Base-by-base conservation (phyloP, 2,797 vertebrate species). In the Micrastur ruficollis region DNA sequence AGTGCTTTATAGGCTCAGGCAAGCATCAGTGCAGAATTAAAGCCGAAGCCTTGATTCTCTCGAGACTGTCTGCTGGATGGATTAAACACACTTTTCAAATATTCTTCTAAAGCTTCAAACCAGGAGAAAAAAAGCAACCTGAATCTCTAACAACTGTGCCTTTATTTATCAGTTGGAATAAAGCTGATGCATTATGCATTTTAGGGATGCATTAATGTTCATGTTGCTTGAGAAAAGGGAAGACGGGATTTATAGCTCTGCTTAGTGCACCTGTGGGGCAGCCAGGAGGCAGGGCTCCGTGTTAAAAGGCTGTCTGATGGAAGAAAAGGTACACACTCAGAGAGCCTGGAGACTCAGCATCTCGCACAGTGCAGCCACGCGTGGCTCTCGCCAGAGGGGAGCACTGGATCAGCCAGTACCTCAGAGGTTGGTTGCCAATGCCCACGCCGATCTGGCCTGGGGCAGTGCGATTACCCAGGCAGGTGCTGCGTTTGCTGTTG, bases 351-450 rank as follows among this genome's bases (percentile, higher is more conserved):
- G 29, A 3, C n/a, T 2, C 5, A 8, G 32, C 10, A 2, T 5
- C 40, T n/a, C 10, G 0, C 14, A 14, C 40, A 6, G 56, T 1
- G 6, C 14, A 36, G 74, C 34, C 71, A 0, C 2, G 1, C 1
- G 9, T 5, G 12, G 9, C 17, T 68, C 50, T 26, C 1, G 4
- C 11, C 3, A 0, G 13, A 23, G 65, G 21, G 25, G 38, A 66
- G 62, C 42, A 6, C 16, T 0, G 5, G 32, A 3, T 3, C 63
- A 6, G 40, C 10, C 3, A 9, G 49, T 11, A 20, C n/a, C 53
- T 26, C 11, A 3, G 17, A 2, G 21, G 15, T 1, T 4, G 50
- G 23, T 26, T 1, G 1, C 49, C n/a, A 5, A 2, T 8, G 58
- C 38, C 70, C 53, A 34, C 3, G 6, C 47, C 11, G 27, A 8